A percentile compares a stretch with the other conserved stretches of the same genome.
Evolutionary conservation across 2,113 vertebrate species (phyloP).

Genomic region (Blennius ocellaris): DNA sequence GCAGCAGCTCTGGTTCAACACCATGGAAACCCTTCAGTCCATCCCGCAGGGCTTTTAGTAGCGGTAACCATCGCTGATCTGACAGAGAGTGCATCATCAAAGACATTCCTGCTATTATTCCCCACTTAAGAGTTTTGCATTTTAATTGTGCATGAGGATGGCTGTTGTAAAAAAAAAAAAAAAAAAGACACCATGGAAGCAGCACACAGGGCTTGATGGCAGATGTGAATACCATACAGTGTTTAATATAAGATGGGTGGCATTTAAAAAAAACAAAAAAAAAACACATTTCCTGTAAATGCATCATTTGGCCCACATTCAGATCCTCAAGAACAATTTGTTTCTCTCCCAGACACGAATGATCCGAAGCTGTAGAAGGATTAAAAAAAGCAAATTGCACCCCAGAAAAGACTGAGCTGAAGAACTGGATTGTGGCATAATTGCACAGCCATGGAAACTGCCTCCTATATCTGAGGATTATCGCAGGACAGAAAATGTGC

Average conservation of each 20-base stretch:
- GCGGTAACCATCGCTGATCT: conserved; percentile 34
- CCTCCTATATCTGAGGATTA: neutral
- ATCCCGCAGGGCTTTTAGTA: conserved; percentile 41
- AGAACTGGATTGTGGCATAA: neutral
- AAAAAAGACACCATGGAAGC: conserved; percentile 23
- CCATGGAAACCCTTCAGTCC: conserved; percentile 62
- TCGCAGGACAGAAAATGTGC: neutral
- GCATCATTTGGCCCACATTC: neutral
- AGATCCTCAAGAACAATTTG: neutral
- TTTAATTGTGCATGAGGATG: conserved; percentile 32
- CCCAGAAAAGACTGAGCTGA: neutral
- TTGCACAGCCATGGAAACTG: neutral
- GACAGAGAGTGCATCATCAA: conserved; percentile 59
- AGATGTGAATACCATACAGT: neutral
- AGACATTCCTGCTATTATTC: conserved; percentile 61
- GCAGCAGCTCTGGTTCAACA: conserved; percentile 16
- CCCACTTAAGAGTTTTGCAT: conserved; percentile 54
- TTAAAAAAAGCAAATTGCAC: neutral
- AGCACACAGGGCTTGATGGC: neutral
- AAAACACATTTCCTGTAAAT: neutral
- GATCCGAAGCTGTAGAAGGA: neutral
- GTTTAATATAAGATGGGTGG: neutral
- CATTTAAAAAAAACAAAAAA: too few species aligned
- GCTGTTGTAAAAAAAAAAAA: neutral
- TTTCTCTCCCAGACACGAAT: neutral